phyloP scores from a whole-genome alignment of 2,888 invertebrate genomes.

The Nomada hirtipes region DNA sequence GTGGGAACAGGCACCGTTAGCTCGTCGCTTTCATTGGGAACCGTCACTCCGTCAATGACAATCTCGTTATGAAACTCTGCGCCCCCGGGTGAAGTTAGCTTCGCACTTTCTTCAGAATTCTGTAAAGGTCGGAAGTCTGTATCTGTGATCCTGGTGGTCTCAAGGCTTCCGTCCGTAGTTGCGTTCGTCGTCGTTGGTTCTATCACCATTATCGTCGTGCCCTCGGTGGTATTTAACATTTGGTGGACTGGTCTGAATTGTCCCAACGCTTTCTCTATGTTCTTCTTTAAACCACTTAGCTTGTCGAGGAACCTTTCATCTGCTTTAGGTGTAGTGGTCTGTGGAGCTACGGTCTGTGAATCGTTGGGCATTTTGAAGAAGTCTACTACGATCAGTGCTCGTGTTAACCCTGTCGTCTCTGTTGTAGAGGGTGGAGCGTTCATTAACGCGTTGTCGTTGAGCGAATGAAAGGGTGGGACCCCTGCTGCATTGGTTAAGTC shows the following conservation, averaged over 20 bases:
- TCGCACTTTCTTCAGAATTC: background rate
- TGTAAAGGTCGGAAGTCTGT: slow-evolving; percentile 30
- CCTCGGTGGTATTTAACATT: background rate
- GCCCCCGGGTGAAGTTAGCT: background rate
- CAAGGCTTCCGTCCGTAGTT: background rate
- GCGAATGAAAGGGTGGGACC: background rate
- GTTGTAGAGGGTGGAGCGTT: background rate
- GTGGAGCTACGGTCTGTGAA: background rate
- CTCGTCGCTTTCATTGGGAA: slow-evolving; percentile 28
- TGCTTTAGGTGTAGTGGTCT: too few relatives aligned
- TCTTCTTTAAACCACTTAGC: background rate
- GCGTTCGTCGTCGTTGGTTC: slow-evolving; percentile 3
- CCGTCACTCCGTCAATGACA: slow-evolving; percentile 47
- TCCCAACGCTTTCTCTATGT: background rate
- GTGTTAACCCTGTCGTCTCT: background rate
- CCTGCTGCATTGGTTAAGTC: background rate
- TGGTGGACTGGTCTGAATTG: background rate
- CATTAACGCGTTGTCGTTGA: background rate
- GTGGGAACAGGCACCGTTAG: background rate
- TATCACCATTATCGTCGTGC: background rate
- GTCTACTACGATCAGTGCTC: slow-evolving; percentile 39
- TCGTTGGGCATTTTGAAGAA: slow-evolving; percentile 26
- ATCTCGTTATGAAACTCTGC: slow-evolving; percentile 48
- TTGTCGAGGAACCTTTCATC: background rate
- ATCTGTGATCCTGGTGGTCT: slow-evolving; percentile 46